phyloP scores from a whole-genome alignment of 2,888 invertebrate species.

The Erebia ligea region DNA sequence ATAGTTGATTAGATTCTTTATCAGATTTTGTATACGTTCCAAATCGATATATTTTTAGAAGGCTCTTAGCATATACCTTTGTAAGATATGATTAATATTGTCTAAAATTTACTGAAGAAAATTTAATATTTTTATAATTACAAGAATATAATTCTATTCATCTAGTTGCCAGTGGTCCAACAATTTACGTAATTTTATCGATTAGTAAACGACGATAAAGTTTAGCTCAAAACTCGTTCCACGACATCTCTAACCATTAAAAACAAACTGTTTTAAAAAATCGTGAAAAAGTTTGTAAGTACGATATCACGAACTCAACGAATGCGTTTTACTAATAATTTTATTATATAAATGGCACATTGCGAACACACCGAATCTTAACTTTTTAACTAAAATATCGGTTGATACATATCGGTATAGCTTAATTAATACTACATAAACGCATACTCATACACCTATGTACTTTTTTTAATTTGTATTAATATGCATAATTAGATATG shows the following conservation, averaged over 20 bases:
- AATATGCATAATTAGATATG: slow-evolving; percentile 7
- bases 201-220: neutral
- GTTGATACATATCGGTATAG: neutral
- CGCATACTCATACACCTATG: neutral
- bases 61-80: slow-evolving; percentile 5
- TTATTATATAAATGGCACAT: slow-evolving; percentile 59
- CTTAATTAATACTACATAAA: neutral
- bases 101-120: neutral
- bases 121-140: neutral
- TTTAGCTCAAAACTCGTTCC: neutral
- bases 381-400: neutral
- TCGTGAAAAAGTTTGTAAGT: slow-evolving; percentile 57
- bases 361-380: slow-evolving; percentile 63
- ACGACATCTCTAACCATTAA: neutral
- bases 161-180: slow-evolving; percentile 2
- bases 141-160: neutral
- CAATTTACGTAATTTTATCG: neutral
- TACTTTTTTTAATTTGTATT: neutral
- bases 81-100: slow-evolving; percentile 4
- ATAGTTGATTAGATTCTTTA: slow-evolving; percentile 49
- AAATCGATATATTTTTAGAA: slow-evolving; percentile 33
- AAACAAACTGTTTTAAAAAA: slow-evolving; percentile 44
- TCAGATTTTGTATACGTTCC: slow-evolving; percentile 33
- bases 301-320: slow-evolving; percentile 38
- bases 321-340: slow-evolving; percentile 21